A percentile compares a stretch with the other conserved stretches of the same genome.
Evolutionary conservation across 2,797 vertebrate genomes (phyloP).

Genomic region (Nothura maculosa): DNA sequence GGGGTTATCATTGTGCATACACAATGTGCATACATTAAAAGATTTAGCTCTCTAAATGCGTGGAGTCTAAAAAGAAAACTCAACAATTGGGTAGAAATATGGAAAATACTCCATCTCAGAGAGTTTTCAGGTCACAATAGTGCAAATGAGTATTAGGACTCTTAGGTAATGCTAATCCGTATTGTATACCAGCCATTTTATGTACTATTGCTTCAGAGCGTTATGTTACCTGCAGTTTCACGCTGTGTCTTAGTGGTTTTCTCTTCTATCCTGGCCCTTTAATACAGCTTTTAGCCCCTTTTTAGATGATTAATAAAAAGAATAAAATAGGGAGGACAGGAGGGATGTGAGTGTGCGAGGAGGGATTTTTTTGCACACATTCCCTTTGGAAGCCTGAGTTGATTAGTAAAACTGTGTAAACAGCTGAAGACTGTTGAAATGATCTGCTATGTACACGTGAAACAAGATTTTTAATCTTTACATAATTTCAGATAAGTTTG

Average conservation of each 20-base stretch:
- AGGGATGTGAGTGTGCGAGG: too few species aligned
- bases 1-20: neutral
- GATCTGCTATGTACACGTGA: neutral
- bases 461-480: neutral
- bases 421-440: neutral
- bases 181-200: neutral
- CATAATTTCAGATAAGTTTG: neutral
- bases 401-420: neutral
- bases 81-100: neutral
- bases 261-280: neutral
- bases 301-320: neutral
- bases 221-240: neutral
- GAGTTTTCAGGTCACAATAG: neutral
- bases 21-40: neutral
- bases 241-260: neutral
- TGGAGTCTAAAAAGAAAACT: neutral
- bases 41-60: neutral
- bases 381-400: neutral
- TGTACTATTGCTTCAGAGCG: neutral
- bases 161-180: neutral
- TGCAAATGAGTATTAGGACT: neutral
- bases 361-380: too few species aligned
- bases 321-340: neutral
- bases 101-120: neutral
- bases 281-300: neutral